These are phyloP conservation scores for Eudemis profundana DNA, from an alignment of 2,888 invertebrate species.

Conservation along the genomic window DNA sequence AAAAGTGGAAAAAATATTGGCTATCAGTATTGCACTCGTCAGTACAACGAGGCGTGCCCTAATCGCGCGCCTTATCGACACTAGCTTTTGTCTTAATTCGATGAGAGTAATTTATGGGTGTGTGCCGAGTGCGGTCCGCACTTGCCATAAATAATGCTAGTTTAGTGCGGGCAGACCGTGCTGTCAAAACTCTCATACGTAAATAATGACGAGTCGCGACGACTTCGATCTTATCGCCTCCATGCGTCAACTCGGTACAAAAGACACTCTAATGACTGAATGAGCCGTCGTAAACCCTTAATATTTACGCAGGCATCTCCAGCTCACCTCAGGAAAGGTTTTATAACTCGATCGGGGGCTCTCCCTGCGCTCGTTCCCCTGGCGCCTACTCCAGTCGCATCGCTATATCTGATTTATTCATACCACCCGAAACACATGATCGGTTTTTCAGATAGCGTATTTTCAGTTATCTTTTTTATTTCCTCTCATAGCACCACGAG, in stretches of 20 bases:
- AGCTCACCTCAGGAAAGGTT: conserved; percentile 79
- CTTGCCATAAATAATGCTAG: conserved; percentile 79
- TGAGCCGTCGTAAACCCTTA: conserved; percentile 80
- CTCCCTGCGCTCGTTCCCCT: conserved; percentile 66
- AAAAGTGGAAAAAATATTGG: conserved; percentile 74
- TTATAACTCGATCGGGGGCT: conserved; percentile 73
- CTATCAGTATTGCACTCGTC: conserved; percentile 72
- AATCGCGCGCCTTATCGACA: conserved; percentile 74
- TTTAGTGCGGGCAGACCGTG: conserved; percentile 68
- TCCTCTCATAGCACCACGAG: conserved; percentile 59
- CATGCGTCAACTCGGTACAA: conserved; percentile 76
- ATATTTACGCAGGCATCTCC: conserved; percentile 81
- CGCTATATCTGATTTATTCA: conserved; percentile 83
- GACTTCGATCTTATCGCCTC: conserved; percentile 74
- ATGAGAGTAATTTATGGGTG: conserved; percentile 74
- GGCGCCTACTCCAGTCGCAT: conserved; percentile 74
- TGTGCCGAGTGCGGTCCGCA: conserved; percentile 59
- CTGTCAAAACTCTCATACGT: conserved; percentile 80
- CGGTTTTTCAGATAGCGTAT: conserved; percentile 71
- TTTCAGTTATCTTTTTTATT: conserved; percentile 66
- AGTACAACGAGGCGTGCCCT: conserved; percentile 74
- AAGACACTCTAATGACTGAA: conserved; percentile 81
- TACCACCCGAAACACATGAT: conserved; percentile 82
- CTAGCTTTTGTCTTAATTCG: conserved; percentile 82
- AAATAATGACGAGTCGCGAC: conserved; percentile 76